These are phyloP conservation scores for Clistopyga incitator DNA, from an alignment of 2,888 invertebrate genomes.

Conservation along the genomic window DNA sequence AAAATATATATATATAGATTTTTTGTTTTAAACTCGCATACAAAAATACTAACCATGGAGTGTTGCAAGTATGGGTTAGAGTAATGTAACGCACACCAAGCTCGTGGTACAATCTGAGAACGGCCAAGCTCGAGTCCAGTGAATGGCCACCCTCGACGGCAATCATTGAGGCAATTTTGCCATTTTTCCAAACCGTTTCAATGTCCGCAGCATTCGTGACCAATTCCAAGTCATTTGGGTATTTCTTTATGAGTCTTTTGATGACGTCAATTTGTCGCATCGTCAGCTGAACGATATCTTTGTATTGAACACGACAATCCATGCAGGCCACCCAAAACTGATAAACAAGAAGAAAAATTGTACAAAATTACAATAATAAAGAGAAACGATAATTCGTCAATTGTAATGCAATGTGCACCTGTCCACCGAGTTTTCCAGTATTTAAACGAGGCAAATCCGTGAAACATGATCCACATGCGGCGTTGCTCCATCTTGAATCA, in stretches of 20 bases:
- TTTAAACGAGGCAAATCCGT: constrained; percentile 86
- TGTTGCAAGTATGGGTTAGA: constrained; percentile 87
- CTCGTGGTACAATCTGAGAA: constrained; percentile 86
- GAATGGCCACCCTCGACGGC: constrained; percentile 88
- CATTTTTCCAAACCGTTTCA: constrained; percentile 76
- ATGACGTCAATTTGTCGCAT: constrained; percentile 88
- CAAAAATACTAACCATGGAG: constrained; percentile 86
- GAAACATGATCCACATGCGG: constrained; percentile 80
- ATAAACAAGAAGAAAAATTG: constrained; percentile 66
- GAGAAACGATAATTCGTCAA: too few relatives aligned
- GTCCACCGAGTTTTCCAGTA: constrained; percentile 86
- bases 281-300: constrained; percentile 86
- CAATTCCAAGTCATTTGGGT: constrained; percentile 82
- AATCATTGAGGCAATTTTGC: constrained; percentile 87
- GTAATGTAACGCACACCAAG: constrained; percentile 88
- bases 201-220: constrained; percentile 82
- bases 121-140: constrained; percentile 86
- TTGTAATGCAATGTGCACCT: constrained; percentile 80
- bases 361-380: too few relatives aligned
- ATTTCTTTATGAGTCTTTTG: constrained; percentile 85
- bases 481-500: constrained; percentile 83
- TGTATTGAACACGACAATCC: constrained; percentile 85
- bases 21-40: too few relatives aligned
- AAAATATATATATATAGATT: too few relatives aligned
- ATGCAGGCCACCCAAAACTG: constrained; percentile 88